phyloP scores from a whole-genome alignment of 2,113 vertebrate genomes.

The Alethe castanea region DNA sequence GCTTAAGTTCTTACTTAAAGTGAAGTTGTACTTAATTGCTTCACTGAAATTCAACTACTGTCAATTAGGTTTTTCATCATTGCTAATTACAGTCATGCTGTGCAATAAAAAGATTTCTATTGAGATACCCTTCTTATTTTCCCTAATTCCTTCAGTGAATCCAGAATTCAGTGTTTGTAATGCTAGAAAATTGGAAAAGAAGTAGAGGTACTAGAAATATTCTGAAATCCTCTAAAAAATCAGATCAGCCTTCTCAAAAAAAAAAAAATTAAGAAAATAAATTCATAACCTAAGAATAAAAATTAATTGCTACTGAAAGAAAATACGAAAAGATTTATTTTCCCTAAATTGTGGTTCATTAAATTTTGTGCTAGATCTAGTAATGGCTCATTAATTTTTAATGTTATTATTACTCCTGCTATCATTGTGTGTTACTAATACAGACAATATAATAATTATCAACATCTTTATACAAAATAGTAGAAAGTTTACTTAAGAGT shows the following conservation, averaged over 20 bases:
- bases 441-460: background rate
- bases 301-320: background rate
- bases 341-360: background rate
- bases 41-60: background rate
- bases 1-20: background rate
- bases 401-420: background rate
- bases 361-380: background rate
- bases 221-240: background rate
- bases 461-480: background rate
- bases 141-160: background rate
- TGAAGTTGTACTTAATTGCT: background rate
- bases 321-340: background rate
- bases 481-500: background rate
- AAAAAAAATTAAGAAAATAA: background rate
- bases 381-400: background rate
- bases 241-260: accelerated
- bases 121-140: background rate
- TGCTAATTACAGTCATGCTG: background rate
- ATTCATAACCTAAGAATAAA: background rate
- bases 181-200: background rate
- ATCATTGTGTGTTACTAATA: background rate
- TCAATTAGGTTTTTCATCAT: background rate
- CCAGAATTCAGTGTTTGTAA: background rate
- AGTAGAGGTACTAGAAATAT: background rate
- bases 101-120: background rate